Evolutionary conservation across 2,113 vertebrate genomes (phyloP), one percentile per base, ranked within the genome.

Genomic region (Leucosticte australis): DNA sequence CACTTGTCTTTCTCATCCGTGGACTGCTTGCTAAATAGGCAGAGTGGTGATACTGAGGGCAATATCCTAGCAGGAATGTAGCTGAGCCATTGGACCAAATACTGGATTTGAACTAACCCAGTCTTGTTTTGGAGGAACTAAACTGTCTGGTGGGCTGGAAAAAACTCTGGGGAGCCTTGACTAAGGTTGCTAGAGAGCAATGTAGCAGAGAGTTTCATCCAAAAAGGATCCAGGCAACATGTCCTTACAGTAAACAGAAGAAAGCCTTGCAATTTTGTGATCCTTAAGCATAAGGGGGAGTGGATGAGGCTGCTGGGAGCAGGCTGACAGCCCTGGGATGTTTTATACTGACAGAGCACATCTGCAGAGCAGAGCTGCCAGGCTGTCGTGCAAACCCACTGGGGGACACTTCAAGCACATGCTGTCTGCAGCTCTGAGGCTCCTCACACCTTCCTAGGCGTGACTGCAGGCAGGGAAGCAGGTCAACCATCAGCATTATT

Each of bases 141-240:
- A 92, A 88, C 41, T 84, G 56, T 89, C 83, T 17, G 15, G 83
- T 96, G 90, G 90, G 83, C 83, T 96, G 90, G 88, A 94, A 96
- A 90, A 91, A 87, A 39, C 90, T 92, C 90, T 86, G 62, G 90
- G 85, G 93, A 94, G 77, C 85, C 90, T 92, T 79, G 83, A 96
- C 65, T 87, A 93, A 93, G 86, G 89, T 96, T 96, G 88, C 95
- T 97, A 96, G 92, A 96, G 90, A 94, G 92, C 41, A 64, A n/a
- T 87, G 88, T 33, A 90, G 86, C 49, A 47, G 73, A 31, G 60
- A 73, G 30, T 92, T 96, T 95, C 83, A 92, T 96, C 95, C 95
- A 97, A 92, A 92, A 96, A 96, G 62, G 73, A 96, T 96, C 95
- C 73, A 97, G 83, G 96, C 95, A 96, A 96, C 95, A 92, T 92